Base-by-base conservation (phyloP, 1,140 invertebrate genomes). In the Aethina tumida region DNA sequence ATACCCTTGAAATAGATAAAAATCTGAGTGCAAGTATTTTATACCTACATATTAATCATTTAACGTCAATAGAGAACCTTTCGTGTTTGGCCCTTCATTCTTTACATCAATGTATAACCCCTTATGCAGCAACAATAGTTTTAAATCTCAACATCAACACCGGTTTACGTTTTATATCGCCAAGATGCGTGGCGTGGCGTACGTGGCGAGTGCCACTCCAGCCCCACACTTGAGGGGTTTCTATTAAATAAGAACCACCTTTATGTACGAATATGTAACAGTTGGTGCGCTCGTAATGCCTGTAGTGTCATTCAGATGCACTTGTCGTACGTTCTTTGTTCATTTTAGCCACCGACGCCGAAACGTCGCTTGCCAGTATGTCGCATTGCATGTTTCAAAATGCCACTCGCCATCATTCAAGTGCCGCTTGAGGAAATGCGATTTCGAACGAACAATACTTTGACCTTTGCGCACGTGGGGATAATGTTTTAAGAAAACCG, bases 181-280 rank as follows among this genome's bases (percentile, higher is more conserved):
- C n/a, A n/a, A n/a, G n/a, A n/a, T n/a, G n/a, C n/a, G n/a, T n/a
- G 18, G 30, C 16, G 12, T 17, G 19, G n/a, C 22, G 20, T 13
- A 22, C 34, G 18, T 27, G n/a, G n/a, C 19, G 13, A 21, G 34
- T 12, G 19, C 13, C 22, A 6, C 34, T 25, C 18, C 13, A 24
- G 22, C 6, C 19, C 13, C n/a, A 22, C 9, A 13, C 10, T 24
- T 20, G 25, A 18, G 34, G 20, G 12, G 12, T 22, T 26, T 16
- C 25, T 26, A 35, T 27, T 35, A 14, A 35, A 35, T 35, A 35
- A 25, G 40, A 35, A 29, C 30, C 31, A 35, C 35, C 41, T 44
- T 47, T 44, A 39, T 26, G 38, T 31, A 25, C 25, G 41, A 44
- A 44, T 43, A 36, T 41, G 45, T 47, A 47, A 47, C 45, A 47